A percentile compares a stretch with the other conserved stretches of the same genome.
Conservation (phyloP, 35 echinoderm and acorn worm genomes). For the Heliocidaris tuberculata region DNA sequence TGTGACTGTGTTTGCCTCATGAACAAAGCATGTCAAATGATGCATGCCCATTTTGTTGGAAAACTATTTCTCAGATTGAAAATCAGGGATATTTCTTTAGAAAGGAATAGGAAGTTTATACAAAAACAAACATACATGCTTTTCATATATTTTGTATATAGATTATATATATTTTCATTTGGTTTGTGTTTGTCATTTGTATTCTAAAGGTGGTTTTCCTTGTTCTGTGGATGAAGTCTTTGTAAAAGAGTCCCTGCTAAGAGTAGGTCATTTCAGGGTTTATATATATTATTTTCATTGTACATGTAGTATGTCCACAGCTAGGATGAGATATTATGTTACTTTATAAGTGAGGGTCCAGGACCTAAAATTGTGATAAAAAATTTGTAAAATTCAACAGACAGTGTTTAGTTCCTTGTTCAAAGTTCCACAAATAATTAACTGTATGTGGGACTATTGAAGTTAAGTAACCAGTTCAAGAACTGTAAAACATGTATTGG, state of each 20-base stretch:
- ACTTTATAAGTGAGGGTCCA: not conserved
- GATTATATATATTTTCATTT: conserved; percentile 15
- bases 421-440: not conserved
- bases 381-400: not conserved
- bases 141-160: conserved; percentile 2
- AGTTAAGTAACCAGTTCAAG: not conserved
- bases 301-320: not conserved
- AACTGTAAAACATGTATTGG: not conserved
- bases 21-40: not conserved
- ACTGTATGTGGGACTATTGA: not conserved
- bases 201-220: not conserved
- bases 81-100: not conserved
- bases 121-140: not conserved
- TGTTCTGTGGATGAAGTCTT: not conserved
- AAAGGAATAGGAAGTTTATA: not conserved
- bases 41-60: not conserved
- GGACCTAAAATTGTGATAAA: not conserved
- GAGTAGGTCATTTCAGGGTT: conserved; percentile 8
- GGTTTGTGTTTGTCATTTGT: not conserved
- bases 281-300: not conserved
- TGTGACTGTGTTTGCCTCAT: not conserved
- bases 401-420: not conserved
- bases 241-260: not conserved
- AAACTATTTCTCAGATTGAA: not conserved
- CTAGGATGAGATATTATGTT: not conserved